Evolutionary conservation across 2,113 vertebrate species (phyloP).

Genomic region (Callithrix jacchus): DNA sequence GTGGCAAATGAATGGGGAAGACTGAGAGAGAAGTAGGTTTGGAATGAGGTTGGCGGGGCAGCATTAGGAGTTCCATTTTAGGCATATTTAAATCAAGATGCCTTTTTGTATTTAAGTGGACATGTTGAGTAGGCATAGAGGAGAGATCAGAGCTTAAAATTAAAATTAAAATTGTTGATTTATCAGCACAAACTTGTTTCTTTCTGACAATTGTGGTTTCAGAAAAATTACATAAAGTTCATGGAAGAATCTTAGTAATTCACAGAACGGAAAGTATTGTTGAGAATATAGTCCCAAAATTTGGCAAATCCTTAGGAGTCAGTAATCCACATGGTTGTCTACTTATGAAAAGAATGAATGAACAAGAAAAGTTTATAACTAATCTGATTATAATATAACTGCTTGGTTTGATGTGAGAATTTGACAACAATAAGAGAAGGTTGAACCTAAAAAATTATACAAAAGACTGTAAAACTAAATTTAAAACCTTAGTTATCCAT

Average conservation of each 20-base stretch:
- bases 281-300: background rate
- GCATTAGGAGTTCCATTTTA: background rate
- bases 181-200: background rate
- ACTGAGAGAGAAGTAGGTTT: background rate
- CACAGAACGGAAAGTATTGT: constrained; percentile 30
- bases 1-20: background rate
- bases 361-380: constrained; percentile 27
- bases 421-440: constrained; percentile 28
- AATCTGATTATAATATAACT: constrained; percentile 24
- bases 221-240: constrained; percentile 35
- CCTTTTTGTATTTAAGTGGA: background rate
- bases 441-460: background rate
- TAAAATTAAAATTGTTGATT: background rate
- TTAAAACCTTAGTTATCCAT: constrained; percentile 20
- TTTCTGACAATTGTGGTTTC: constrained; percentile 14
- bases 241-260: constrained; percentile 54
- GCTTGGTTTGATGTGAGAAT: constrained; percentile 1
- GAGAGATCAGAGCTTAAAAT: background rate
- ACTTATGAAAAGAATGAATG: background rate
- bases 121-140: background rate
- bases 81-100: background rate
- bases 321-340: constrained; percentile 17
- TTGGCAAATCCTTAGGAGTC: constrained; percentile 17
- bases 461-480: background rate
- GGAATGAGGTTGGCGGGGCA: background rate